These are phyloP conservation scores for Bradypodion pumilum DNA, from an alignment of 2,797 vertebrate genomes.

Conservation along the genomic window DNA sequence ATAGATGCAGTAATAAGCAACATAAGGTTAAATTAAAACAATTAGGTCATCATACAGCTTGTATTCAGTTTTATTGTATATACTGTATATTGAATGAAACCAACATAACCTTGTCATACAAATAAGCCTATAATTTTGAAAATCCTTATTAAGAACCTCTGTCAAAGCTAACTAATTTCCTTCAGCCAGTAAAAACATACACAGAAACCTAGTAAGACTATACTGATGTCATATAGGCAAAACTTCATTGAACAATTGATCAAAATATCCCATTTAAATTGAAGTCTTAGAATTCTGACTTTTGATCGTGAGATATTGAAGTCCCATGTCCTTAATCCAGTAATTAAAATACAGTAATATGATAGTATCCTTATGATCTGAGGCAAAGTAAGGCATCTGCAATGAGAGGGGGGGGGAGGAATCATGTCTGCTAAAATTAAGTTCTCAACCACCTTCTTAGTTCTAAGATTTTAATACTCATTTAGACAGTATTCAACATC, in stretches of 20 bases:
- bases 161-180: neutral
- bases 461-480: slow-evolving; percentile 1
- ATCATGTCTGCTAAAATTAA: neutral
- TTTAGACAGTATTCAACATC: slow-evolving; percentile 3
- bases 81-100: neutral
- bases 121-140: neutral
- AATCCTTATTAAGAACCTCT: neutral
- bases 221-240: neutral
- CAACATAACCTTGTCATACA: neutral
- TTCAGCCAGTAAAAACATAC: neutral
- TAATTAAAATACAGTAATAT: neutral
- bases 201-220: slow-evolving; percentile 6
- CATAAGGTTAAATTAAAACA: neutral
- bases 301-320: neutral
- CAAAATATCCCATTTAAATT: neutral
- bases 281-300: slow-evolving; percentile 3
- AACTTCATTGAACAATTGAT: neutral
- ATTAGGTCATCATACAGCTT: neutral
- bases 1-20: neutral
- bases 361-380: neutral
- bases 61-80: neutral
- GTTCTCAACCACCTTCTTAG: neutral
- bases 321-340: neutral
- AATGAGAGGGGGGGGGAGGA: neutral
- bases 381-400: neutral